Evolutionary conservation across 2,113 vertebrate genomes (phyloP).

Genomic region (Nanorana parkeri): DNA sequence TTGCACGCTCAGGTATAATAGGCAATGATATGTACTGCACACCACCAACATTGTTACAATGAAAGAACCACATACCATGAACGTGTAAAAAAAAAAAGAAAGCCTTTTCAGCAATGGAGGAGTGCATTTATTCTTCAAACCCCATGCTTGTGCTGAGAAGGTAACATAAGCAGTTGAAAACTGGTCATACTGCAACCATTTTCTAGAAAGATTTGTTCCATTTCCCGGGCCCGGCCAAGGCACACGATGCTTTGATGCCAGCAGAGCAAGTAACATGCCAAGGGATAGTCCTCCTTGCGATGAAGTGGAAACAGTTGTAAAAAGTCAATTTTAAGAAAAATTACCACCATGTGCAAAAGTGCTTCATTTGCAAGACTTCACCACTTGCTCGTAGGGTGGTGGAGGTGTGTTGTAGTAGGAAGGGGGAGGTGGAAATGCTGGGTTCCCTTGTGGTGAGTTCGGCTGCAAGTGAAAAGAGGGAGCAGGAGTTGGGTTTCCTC

Average conservation of each 20-base stretch:
- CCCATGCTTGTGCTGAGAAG: slow-evolving; percentile 28
- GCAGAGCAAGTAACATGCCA: slow-evolving; percentile 56
- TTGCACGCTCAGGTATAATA: slow-evolving; percentile 39
- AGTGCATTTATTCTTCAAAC: slow-evolving; percentile 28
- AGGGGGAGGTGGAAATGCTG: slow-evolving; percentile 86
- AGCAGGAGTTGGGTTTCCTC: slow-evolving; percentile 72
- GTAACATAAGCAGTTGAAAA: slow-evolving; percentile 29
- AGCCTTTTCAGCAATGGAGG: slow-evolving; percentile 31
- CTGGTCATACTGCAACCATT: slow-evolving; percentile 14
- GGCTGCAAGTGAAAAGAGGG: slow-evolving; percentile 84
- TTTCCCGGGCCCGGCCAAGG: slow-evolving; percentile 59
- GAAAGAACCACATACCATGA: slow-evolving; percentile 39
- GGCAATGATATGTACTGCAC: slow-evolving; percentile 53
- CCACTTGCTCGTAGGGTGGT: slow-evolving; percentile 92
- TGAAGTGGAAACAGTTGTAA: slow-evolving; percentile 52
- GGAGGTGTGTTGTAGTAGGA: slow-evolving; percentile 96
- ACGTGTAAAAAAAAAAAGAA: slow-evolving; percentile 22
- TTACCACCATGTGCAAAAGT: slow-evolving; percentile 34
- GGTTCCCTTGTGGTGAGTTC: slow-evolving; percentile 81
- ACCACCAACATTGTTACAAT: slow-evolving; percentile 51
- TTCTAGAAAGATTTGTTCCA: slow-evolving; percentile 59
- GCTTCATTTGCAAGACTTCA: slow-evolving; percentile 85
- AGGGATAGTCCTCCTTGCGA: slow-evolving; percentile 48
- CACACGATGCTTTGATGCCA: slow-evolving; percentile 51
- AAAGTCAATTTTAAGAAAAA: slow-evolving; percentile 58